Percentiles rank a stretch among this genome's conserved stretches.
Conservation (phyloP, 2,113 vertebrate species). For the Hippocampus comes region DNA sequence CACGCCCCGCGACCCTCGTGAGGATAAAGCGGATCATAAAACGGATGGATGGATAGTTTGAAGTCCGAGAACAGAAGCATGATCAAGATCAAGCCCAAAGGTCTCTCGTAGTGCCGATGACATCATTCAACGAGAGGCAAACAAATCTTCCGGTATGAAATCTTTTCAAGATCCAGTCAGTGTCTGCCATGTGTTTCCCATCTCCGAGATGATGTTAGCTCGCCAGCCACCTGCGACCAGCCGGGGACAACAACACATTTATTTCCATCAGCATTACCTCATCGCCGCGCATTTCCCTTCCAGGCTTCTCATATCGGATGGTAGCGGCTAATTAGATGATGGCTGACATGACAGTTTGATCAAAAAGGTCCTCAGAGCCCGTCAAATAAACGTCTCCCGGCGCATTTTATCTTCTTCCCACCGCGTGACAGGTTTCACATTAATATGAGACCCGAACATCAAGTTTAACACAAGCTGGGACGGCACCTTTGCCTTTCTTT, state of each 20-base stretch:
- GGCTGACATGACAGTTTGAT: slow-evolving; percentile 45
- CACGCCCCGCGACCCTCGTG: too few relatives aligned
- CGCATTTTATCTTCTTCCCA: slow-evolving; percentile 22
- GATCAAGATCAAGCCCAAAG: too few relatives aligned
- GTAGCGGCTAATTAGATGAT: slow-evolving; percentile 48
- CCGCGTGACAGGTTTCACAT: slow-evolving; percentile 1
- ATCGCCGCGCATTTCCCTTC: slow-evolving; percentile 22
- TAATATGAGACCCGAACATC: background rate
- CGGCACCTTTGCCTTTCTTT: background rate
- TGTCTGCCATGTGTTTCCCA: slow-evolving; percentile 19
- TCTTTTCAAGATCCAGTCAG: background rate
- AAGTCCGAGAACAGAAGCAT: too few relatives aligned
- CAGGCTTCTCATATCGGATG: slow-evolving; percentile 31
- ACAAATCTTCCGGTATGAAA: background rate
- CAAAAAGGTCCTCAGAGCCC: slow-evolving; percentile 33
- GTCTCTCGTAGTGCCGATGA: too few relatives aligned
- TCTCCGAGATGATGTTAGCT: slow-evolving; percentile 19
- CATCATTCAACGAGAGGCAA: too few relatives aligned
- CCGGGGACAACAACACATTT: slow-evolving; percentile 39
- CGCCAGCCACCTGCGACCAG: slow-evolving; percentile 48
- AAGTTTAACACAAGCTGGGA: background rate
- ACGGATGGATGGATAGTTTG: too few relatives aligned
- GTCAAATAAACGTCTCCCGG: slow-evolving; percentile 21
- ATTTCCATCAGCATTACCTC: slow-evolving; percentile 46
- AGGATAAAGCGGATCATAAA: too few relatives aligned